Evolutionary conservation across 2,888 invertebrate genomes (phyloP).

Genomic region (Podabrus alpinus): DNA sequence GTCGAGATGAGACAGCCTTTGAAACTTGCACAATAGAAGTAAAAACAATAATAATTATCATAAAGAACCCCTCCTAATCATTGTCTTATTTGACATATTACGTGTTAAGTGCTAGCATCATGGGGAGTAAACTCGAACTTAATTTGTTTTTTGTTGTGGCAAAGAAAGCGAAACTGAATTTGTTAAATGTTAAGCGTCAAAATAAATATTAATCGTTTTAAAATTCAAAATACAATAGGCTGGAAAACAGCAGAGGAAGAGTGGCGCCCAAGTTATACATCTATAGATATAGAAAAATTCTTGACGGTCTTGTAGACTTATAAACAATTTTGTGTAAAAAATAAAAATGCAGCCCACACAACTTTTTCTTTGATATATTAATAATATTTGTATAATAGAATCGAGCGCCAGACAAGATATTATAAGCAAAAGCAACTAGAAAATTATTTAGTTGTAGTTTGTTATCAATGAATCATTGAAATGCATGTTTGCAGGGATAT

Average conservation of each 20-base stretch:
- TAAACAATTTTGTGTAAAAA: background rate
- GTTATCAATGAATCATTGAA: conserved; percentile 27
- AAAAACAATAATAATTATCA: conserved; percentile 34
- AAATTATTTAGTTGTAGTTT: background rate
- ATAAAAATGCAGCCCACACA: background rate
- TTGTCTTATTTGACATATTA: conserved; percentile 33
- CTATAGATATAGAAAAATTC: background rate
- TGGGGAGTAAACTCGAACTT: conserved; percentile 29
- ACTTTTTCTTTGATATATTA: background rate
- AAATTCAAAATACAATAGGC: background rate
- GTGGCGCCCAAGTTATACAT: background rate
- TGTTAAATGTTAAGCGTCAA: background rate
- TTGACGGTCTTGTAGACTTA: background rate
- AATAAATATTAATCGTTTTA: background rate
- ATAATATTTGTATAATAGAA: background rate
- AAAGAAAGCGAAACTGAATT: background rate
- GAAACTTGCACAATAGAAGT: background rate
- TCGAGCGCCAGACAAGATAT: background rate
- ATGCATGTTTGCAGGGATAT: conserved; percentile 29
- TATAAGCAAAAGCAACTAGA: background rate
- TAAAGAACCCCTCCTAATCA: conserved; percentile 36
- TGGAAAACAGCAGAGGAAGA: background rate
- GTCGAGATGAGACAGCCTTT: background rate
- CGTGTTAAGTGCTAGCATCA: conserved; percentile 30
- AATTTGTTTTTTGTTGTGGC: conserved; percentile 24